Percentiles rank a stretch among this genome's conserved stretches.
phyloP scores from a whole-genome alignment of 2,113 vertebrate species.

The Calonectris borealis region DNA sequence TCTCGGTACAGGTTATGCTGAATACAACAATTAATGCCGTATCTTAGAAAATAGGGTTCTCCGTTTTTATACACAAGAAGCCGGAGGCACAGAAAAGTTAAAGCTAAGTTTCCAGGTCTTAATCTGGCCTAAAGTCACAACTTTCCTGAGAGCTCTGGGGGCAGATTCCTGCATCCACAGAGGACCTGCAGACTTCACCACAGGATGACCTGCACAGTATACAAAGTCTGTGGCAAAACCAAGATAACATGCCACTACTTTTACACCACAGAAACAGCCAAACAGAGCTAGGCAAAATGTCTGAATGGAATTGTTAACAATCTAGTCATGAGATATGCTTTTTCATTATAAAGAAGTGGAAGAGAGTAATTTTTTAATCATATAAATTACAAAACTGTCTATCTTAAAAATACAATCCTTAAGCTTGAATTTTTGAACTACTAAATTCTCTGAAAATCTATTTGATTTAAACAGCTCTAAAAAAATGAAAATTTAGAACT shows the following conservation, averaged over 20 bases:
- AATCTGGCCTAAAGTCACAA: neutral
- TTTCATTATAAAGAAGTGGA: neutral
- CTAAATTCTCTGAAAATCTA: neutral
- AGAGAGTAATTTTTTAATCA: neutral
- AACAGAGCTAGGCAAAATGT: neutral
- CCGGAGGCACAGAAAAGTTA: neutral
- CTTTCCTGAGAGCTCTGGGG: neutral
- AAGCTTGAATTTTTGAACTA: neutral
- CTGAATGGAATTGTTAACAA: neutral
- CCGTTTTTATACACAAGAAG: neutral
- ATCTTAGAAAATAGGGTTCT: neutral
- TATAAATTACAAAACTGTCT: neutral
- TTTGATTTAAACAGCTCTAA: neutral
- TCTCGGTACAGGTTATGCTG: neutral
- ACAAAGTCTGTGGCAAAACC: neutral
- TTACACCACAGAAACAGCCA: neutral
- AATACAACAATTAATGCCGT: accelerated
- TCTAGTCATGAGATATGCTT: neutral
- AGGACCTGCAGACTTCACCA: no score
- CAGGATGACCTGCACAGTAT: neutral
- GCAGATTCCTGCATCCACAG: neutral
- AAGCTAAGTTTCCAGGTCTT: neutral
- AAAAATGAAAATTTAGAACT: neutral
- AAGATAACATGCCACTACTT: neutral
- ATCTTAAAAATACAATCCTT: neutral